Evolutionary conservation across 2,797 vertebrate genomes (phyloP), one percentile per base, ranked within the genome.

Genomic region (Oreochromis grahami): DNA sequence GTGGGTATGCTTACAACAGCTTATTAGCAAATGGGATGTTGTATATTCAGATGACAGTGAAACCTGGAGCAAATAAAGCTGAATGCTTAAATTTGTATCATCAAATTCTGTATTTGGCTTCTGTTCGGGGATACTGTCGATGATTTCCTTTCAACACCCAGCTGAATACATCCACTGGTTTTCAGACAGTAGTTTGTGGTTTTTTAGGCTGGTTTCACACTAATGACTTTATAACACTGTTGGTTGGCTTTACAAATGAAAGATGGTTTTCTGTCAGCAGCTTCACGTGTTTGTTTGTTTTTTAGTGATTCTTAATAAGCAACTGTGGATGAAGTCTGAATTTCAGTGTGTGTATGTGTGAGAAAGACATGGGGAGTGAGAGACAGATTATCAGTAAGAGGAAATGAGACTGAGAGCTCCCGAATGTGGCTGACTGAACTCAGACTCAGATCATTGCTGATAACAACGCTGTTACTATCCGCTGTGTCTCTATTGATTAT

Each of bases 381-480:
- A 15, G 80, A 26, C 14, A 51, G 21, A 76, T n/a, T 51, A 29
- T 55, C 78, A 76, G 60, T n/a, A 60, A 48, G 72, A 81, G 86
- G 86, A 90, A 91, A 56, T 81, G 84, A 90, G 79, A 83, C 21
- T 77, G 70, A 84, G 21, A 26, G 41, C 65, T 70, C 21, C 19
- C 3, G 13, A 45, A 26, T 45, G 36, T 38, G 34, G 7, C 34
- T 65, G 34, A 38, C 52, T 77, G 19, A 56, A 29, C 50, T 68
- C 32, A 51, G 38, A 29, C 50, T 68, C 32, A 51, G 38, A 26
- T 55, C n/a, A 5, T 0, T 26, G 58, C 53, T 38, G 24, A 55
- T 21, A 50, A 10, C 29, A 56, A 38, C 52, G 7, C 52, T 43
- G 24, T 6, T 17, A 36, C 56, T 10, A 7, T 29, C 65, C 52